These are phyloP conservation scores for Drosophila gaucha DNA, from an alignment of 2,888 invertebrate genomes.

Conservation along the genomic window DNA sequence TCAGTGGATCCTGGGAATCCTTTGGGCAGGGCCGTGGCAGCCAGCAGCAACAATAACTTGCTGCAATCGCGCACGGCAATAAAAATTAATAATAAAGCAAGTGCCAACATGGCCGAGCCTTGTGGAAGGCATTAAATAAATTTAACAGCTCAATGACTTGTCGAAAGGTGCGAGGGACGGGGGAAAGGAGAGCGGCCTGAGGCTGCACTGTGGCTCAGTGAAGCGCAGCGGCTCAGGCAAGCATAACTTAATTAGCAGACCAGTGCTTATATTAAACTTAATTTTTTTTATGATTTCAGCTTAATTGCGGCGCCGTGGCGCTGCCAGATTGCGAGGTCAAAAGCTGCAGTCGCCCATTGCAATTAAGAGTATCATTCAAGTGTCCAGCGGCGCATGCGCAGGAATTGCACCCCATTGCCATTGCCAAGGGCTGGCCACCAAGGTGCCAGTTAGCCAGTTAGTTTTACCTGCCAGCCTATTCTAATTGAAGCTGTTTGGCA, in stretches of 20 bases:
- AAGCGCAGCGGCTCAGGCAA: conserved; percentile 55
- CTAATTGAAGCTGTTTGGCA: conserved; percentile 32
- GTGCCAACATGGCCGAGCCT: conserved; percentile 64
- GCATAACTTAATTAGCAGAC: conserved; percentile 72
- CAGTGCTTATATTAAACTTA: conserved; percentile 58
- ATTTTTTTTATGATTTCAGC: conserved; percentile 58
- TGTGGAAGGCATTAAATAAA: conserved; percentile 73
- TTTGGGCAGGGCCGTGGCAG: conserved; percentile 22
- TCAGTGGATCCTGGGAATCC: conserved; percentile 71
- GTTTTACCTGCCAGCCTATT: conserved; percentile 31
- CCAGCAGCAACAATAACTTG: conserved; percentile 45
- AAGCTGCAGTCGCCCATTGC: conserved; percentile 12
- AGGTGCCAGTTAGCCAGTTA: conserved; percentile 12
- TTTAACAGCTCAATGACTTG: conserved; percentile 80
- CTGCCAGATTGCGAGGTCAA: conserved; percentile 20
- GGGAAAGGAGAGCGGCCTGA: not conserved
- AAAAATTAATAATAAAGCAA: conserved; percentile 73
- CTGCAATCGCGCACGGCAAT: conserved; percentile 60
- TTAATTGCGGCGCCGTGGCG: conserved; percentile 70
- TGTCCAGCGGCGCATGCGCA: conserved; percentile 66
- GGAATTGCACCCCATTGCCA: conserved; percentile 63
- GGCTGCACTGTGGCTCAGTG: conserved; percentile 27
- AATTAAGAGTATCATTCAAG: conserved; percentile 53
- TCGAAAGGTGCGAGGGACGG: conserved; percentile 61
- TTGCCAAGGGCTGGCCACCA: conserved; percentile 64